phyloP scores from a whole-genome alignment of 2,113 vertebrate genomes.

The Pterophyllum scalare region DNA sequence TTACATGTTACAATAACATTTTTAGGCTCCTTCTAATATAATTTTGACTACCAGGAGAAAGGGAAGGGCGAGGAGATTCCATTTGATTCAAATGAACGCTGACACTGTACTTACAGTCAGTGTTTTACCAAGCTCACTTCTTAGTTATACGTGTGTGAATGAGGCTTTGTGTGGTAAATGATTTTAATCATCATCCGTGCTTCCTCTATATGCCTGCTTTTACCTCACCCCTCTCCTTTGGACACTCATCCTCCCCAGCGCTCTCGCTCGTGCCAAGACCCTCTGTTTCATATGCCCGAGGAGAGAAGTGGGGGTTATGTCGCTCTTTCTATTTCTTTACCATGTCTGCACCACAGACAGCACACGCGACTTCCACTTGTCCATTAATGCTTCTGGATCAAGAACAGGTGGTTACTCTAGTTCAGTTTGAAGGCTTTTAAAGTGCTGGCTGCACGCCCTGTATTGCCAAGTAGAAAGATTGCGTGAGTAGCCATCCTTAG shows the following conservation, averaged over 20 bases:
- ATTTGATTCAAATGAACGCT: background rate
- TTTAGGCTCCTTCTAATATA: background rate
- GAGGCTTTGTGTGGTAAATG: slow-evolving; percentile 8
- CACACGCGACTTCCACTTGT: slow-evolving; percentile 68
- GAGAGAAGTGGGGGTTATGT: slow-evolving; percentile 30
- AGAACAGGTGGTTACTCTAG: slow-evolving; percentile 73
- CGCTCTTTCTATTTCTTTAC: slow-evolving; percentile 50
- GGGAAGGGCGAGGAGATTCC: background rate
- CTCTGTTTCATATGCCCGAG: slow-evolving; percentile 55
- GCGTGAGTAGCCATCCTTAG: slow-evolving; percentile 32
- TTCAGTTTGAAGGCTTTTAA: slow-evolving; percentile 59
- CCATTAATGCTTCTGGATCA: slow-evolving; percentile 71
- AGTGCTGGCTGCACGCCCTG: slow-evolving; percentile 32
- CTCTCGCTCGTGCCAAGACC: slow-evolving; percentile 31
- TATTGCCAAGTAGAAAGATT: background rate
- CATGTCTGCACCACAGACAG: slow-evolving; percentile 66
- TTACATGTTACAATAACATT: background rate
- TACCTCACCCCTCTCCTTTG: background rate
- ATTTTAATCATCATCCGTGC: slow-evolving; percentile 10
- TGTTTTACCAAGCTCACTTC: background rate
- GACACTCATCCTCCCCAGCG: background rate
- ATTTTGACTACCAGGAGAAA: background rate
- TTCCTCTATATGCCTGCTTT: background rate
- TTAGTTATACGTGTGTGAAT: background rate
- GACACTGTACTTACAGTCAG: background rate